Evolutionary conservation across 2,797 vertebrate genomes (phyloP), one percentile per base, ranked within the genome.

Genomic region (Sphenodon punctatus): DNA sequence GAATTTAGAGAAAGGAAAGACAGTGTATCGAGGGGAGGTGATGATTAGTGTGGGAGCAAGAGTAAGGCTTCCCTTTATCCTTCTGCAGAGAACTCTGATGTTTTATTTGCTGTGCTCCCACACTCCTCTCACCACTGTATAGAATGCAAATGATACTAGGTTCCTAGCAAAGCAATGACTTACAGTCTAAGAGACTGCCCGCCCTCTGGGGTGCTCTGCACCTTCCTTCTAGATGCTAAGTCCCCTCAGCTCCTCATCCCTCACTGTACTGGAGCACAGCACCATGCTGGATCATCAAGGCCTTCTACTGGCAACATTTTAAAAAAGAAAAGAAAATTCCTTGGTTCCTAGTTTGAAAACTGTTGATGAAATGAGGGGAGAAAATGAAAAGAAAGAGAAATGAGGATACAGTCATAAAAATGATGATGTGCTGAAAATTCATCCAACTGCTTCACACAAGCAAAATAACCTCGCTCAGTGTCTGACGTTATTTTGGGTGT

Each of bases 401-500:
- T 15, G n/a, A 65, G 42, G 84, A 80, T 20, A 43, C 1, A 56
- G 7, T 78, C 39, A 78, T 39, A 80, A 85, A 87, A 34, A 36
- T 65, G 14, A 11, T 68, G 79, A 64, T 70, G 43, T 56, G 27
- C 27, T 64, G 6, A 7, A 56, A 34, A 66, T 38, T 74, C 68
- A 63, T 67, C 84, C 64, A 6, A 1, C 48, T 72, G 20, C 36
- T 82, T 70, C 65, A 15, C n/a, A 45, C 59, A 58, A 43, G 49
- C 66, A 59, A 76, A 69, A 71, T 19, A 70, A 59, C 55, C 48
- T 79, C 36, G 81, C 60, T 20, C 20, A 27, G 6, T 74, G 20
- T n/a, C 55, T 66, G 16, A 81, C 71, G 1, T 65, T 82, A 81
- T 79, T 88, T 56, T 82, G 68, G 22, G 69, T 88, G 68, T 25